Percentiles rank a stretch among this genome's conserved stretches.
Conservation (phyloP, 2,888 invertebrate genomes). For the Tuta absoluta region DNA sequence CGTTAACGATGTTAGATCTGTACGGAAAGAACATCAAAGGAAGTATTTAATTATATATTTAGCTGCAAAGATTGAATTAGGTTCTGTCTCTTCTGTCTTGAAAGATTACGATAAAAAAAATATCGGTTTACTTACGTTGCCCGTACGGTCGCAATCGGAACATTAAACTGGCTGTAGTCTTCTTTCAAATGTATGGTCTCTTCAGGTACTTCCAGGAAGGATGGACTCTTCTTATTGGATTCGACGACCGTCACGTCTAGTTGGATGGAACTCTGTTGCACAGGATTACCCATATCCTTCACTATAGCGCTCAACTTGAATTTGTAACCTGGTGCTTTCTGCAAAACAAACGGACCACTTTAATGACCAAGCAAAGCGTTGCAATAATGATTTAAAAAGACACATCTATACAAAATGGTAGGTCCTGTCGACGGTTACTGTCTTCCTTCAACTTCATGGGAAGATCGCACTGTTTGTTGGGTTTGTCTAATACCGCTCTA, state of each 20-base stretch:
- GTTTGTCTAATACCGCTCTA: too few species aligned
- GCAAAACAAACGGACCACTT: conserved; percentile 34
- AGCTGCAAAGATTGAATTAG: too few species aligned
- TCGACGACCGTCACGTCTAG: conserved; percentile 92
- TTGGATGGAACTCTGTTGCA: conserved; percentile 86
- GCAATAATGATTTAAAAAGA: too few species aligned
- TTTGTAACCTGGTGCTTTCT: conserved; percentile 84
- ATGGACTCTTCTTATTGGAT: conserved; percentile 92
- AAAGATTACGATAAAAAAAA: too few species aligned
- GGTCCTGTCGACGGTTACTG: too few species aligned
- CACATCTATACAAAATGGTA: not conserved
- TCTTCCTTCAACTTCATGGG: not conserved
- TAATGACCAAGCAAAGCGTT: not conserved
- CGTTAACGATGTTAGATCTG: conserved; percentile 88
- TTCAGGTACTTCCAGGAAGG: conserved; percentile 83
- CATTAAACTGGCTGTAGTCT: conserved; percentile 86
- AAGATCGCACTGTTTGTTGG: not conserved
- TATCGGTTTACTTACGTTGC: conserved; percentile 82
- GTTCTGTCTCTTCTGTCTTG: too few species aligned
- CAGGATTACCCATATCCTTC: conserved; percentile 86
- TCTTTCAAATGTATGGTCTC: conserved; percentile 86
- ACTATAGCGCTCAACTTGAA: conserved; percentile 88
- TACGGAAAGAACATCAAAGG: conserved; percentile 22
- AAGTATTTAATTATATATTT: not conserved
- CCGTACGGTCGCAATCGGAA: conserved; percentile 85